Evolutionary conservation across 2,113 vertebrate species (phyloP).

Genomic region (Isichthys henryi): DNA sequence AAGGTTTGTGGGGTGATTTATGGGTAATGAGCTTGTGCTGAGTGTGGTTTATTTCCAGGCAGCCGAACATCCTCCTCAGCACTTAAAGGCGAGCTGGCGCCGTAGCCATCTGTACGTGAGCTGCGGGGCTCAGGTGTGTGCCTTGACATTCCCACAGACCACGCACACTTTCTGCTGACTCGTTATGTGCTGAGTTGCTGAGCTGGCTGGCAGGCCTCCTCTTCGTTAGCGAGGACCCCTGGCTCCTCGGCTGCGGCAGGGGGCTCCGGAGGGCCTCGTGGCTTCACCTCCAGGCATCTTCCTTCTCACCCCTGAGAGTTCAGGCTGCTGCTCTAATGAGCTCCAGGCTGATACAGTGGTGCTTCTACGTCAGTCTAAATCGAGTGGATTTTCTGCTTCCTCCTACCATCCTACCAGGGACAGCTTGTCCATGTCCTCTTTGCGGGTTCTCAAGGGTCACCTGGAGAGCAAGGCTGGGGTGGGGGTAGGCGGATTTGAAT

Average conservation of each 20-base stretch:
- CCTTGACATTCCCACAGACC: not conserved
- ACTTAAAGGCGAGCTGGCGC: not conserved
- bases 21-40: not conserved
- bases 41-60: not conserved
- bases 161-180: not conserved
- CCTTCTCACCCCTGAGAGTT: not conserved
- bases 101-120: not conserved
- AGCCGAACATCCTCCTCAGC: not conserved
- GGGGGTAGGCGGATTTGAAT: conserved; percentile 24
- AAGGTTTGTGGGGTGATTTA: not conserved
- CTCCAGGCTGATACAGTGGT: not conserved
- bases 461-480: conserved; percentile 21
- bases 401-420: not conserved
- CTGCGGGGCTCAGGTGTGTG: not conserved
- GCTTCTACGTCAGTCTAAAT: not conserved
- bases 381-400: not conserved
- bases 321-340: conserved; percentile 13
- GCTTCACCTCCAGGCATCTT: not conserved
- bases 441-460: conserved; percentile 1
- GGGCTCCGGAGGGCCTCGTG: not conserved
- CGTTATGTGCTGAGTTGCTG: not conserved
- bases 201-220: not conserved
- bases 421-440: not conserved
- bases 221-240: not conserved
- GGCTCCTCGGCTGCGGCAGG: not conserved